Base-by-base conservation (phyloP, 2,113 vertebrate genomes). In the Cheilinus undulatus region DNA sequence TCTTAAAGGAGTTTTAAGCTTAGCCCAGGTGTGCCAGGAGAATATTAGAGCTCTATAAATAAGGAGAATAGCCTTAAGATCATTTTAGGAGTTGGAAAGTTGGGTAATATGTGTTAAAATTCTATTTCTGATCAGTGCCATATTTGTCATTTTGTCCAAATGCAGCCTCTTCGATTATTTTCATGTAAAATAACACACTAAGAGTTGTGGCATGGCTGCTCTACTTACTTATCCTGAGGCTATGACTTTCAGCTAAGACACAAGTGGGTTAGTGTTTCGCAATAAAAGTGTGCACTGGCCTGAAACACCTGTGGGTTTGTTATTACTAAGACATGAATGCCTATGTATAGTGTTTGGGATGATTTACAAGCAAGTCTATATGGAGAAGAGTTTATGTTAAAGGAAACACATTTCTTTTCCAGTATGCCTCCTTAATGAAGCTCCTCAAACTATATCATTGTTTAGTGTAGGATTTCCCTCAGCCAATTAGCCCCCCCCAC, bases 381-480 rank as follows among this genome's bases (percentile, higher is more conserved):
- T n/a, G n/a, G 26, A 7, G n/a, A 52, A 24, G 22, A 49, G 26
- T 20, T 77, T 23, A 49, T 54, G 54, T 15, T 67, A 3, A 22
- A 23, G 17, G 42, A 52, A 14, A 42, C 49, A 63, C 64, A 63
- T 76, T 20, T 74, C 54, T 45, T 70, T 15, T 36, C 52, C 1
- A 40, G 19, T 22, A 28, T 34, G 57, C 30, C 28, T 77, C 59
- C 60, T 57, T 73, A 67, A 81, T 80, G 69, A 69, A 72, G 60
- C 51, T 70, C 43, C 53, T 51, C 72, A 76, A 75, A 75, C 69
- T 63, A 49, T 69, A 28, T 78, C 70, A 75, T 65, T 77, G 74
- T 85, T 74, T 69, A 45, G 78, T 64, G 61, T 77, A 75, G 79
- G 89, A 82, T 78, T 78, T 86, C 83, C 73, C 68, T 46, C 22